Conservation (phyloP, 2,888 invertebrate genomes). For the Venusia cambrica region DNA sequence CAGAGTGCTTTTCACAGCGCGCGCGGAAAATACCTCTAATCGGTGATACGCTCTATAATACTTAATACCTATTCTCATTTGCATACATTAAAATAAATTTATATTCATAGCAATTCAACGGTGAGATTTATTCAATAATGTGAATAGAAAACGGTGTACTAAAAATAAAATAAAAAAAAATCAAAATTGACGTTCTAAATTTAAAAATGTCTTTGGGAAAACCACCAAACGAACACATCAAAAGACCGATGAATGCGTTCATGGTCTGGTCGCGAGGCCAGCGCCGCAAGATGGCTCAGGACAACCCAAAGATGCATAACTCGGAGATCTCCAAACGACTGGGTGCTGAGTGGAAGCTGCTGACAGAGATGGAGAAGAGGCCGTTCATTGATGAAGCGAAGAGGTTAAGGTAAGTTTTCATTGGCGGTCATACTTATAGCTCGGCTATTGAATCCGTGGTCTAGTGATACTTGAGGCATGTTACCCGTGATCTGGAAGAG, state of each 20-base stretch:
- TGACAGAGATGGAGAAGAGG: slow-evolving; percentile 91
- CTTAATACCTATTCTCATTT: slow-evolving; percentile 10
- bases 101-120: not conserved
- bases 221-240: slow-evolving; percentile 88
- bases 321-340: slow-evolving; percentile 94
- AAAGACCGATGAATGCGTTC: slow-evolving; percentile 96
- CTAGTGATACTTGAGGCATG: no score
- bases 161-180: slow-evolving; percentile 17
- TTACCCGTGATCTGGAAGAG: no score
- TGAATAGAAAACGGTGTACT: slow-evolving; percentile 15
- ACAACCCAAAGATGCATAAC: slow-evolving; percentile 97
- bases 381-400: slow-evolving; percentile 96
- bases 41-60: slow-evolving; percentile 23
- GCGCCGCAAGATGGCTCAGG: slow-evolving; percentile 94
- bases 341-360: slow-evolving; percentile 93
- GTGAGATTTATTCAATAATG: slow-evolving; percentile 15
- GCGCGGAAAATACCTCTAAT: slow-evolving; percentile 45
- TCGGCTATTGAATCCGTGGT: no score
- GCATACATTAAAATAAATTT: slow-evolving; percentile 7
- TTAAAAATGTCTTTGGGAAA: slow-evolving; percentile 66
- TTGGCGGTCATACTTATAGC: no score
- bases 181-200: slow-evolving; percentile 8
- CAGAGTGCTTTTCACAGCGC: slow-evolving; percentile 71
- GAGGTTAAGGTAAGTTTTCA: slow-evolving; percentile 90
- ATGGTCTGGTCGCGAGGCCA: slow-evolving; percentile 97